These are phyloP conservation scores for Nyctalus aviator DNA, from an alignment of 2,797 vertebrate genomes.

Conservation along the genomic window DNA sequence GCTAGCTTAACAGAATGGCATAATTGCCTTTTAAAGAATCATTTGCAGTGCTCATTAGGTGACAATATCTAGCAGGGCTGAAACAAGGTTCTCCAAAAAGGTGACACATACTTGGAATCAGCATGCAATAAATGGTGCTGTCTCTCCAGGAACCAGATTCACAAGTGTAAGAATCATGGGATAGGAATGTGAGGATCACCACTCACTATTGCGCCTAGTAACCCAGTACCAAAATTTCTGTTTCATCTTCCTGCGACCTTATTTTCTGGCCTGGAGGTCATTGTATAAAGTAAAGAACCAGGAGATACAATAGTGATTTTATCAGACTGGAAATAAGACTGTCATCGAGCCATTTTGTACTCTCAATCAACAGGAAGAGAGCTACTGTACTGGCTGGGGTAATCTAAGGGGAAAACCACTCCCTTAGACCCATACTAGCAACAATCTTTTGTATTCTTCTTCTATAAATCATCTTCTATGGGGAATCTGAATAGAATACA, in stretches of 20 bases:
- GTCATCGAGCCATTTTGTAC: background rate
- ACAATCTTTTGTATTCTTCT: background rate
- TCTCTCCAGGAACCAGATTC: background rate
- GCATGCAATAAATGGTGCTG: background rate
- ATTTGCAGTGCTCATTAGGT: background rate
- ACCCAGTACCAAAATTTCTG: no score
- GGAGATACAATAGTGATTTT: background rate
- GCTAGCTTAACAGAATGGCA: background rate
- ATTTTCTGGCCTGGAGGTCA: background rate
- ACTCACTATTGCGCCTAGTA: no score
- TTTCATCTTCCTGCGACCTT: background rate
- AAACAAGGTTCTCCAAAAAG: background rate
- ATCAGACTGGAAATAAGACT: background rate
- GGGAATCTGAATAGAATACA: background rate
- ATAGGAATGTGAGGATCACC: no score
- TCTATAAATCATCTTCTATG: background rate
- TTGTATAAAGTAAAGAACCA: background rate
- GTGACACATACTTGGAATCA: background rate
- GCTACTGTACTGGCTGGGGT: no score
- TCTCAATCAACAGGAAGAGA: background rate
- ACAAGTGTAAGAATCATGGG: no score
- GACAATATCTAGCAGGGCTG: background rate
- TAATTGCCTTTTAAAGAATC: background rate
- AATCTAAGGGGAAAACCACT: background rate
- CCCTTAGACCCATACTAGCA: background rate